Base-by-base conservation (phyloP, 2,888 invertebrate species). In the Anticlea derivata region DNA sequence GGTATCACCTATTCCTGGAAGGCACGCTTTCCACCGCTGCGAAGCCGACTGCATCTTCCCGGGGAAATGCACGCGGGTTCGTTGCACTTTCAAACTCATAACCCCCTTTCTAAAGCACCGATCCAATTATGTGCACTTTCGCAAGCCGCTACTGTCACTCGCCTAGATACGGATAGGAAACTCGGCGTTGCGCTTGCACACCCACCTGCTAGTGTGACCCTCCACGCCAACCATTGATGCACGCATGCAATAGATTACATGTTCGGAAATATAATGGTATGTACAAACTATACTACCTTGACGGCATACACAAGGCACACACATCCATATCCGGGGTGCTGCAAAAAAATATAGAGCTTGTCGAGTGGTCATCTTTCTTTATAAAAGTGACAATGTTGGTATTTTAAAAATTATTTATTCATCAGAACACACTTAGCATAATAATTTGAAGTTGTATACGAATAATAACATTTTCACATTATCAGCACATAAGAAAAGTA, bases 81-180 rank as follows among this genome's bases (percentile, higher is more conserved):
- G 85, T 81, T 88, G 91, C 88, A 87, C 91, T 87, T 80, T 83
- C 89, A 87, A 88, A 88, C 90, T 88, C 90, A 85, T 91, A 91
- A 90, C 91, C 91, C 90, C 88, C 89, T 90, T 91, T 89, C 89
- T 86, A 88, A 87, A 88, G 90, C 87, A 78, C 80, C 87, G 88
- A 89, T 88, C 86, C 88, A 90, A 91, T 91, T 89, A 89, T 90
- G 86, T 90, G 89, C 88, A 91, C 91, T 91, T 91, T 91, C 91
- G 88, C 88, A 87, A 89, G 86, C 83, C 76, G 83, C 87, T 86
- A 86, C 89, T 87, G 88, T 87, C 88, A 84, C 85, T 88, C 83
- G 89, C 90, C 90, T 90, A 90, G 89, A 88, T 88, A 88, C 86
- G 81, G 80, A 85, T 89, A 88, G 89, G 85, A 86, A 86, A 88